Evolutionary conservation across 2,113 vertebrate genomes (phyloP).

Genomic region (Channa argus): DNA sequence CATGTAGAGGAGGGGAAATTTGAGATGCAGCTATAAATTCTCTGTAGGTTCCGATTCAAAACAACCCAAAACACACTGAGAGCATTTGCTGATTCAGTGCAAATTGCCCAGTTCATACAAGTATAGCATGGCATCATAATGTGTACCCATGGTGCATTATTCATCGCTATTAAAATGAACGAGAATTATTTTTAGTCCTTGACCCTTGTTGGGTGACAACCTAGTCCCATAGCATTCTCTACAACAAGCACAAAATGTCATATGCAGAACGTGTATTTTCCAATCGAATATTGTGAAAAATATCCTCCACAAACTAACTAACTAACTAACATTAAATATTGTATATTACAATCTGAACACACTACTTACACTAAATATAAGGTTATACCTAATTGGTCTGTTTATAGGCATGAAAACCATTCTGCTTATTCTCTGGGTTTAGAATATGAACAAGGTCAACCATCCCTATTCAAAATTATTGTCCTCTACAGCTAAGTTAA

Average conservation of each 20-base stretch:
- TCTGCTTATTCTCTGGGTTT: no score
- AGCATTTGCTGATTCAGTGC: conserved; percentile 41
- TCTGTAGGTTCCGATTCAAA: conserved; percentile 35
- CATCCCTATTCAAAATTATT: no score
- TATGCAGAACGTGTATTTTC: conserved; percentile 34
- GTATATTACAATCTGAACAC: background rate
- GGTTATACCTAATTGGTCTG: no score
- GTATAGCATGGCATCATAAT: conserved; percentile 32
- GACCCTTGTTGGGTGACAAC: conserved; percentile 9
- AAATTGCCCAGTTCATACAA: conserved; percentile 52
- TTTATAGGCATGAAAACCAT: no score
- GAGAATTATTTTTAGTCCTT: conserved; percentile 29
- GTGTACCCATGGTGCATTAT: conserved; percentile 42
- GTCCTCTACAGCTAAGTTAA: no score
- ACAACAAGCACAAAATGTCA: conserved; percentile 16
- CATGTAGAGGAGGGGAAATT: background rate
- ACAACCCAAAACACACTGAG: conserved; percentile 15
- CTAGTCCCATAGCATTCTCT: conserved; percentile 4
- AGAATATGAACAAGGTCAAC: no score
- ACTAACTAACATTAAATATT: background rate
- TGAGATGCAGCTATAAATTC: conserved; percentile 14
- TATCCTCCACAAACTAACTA: conserved; percentile 5
- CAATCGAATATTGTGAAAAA: conserved; percentile 9
- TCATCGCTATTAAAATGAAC: conserved; percentile 50
- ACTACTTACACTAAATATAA: no score